phyloP scores from a whole-genome alignment of 2,888 invertebrate genomes.

The Thereva unica region DNA sequence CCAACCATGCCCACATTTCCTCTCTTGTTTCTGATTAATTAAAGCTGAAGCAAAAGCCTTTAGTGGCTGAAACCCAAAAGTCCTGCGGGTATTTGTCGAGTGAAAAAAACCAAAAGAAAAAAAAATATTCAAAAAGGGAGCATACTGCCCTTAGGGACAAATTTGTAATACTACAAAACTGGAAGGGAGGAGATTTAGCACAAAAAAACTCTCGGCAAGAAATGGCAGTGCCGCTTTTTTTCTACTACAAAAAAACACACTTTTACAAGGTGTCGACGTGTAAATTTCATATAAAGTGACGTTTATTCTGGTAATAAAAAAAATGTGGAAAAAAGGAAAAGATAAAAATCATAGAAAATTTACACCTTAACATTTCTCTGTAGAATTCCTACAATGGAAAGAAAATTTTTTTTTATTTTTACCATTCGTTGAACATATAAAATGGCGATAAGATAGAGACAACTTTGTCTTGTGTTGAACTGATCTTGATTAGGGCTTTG shows the following conservation, averaged over 20 bases:
- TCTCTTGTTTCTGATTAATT: slow-evolving; percentile 22
- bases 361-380: too few relatives aligned
- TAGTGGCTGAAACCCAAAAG: slow-evolving; percentile 12
- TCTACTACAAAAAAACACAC: slow-evolving; percentile 11
- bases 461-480: too few relatives aligned
- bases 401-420: too few relatives aligned
- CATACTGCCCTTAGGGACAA: slow-evolving; percentile 23
- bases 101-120: slow-evolving; percentile 6
- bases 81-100: slow-evolving; percentile 25
- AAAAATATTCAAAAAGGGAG: slow-evolving; percentile 16
- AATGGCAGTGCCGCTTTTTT: slow-evolving; percentile 4
- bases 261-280: slow-evolving; percentile 1
- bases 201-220: slow-evolving; percentile 13
- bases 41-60: slow-evolving; percentile 22
- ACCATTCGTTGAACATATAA: too few relatives aligned
- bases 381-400: too few relatives aligned
- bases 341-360: too few relatives aligned
- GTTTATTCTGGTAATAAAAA: neutral
- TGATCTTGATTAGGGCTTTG: too few relatives aligned
- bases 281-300: slow-evolving; percentile 13
- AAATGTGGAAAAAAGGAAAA: too few relatives aligned
- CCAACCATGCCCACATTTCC: too few relatives aligned
- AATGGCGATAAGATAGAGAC: too few relatives aligned
- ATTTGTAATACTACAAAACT: slow-evolving; percentile 13
- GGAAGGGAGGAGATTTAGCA: slow-evolving; percentile 22